These are phyloP conservation scores for Drosophila pseudotalamancana DNA, from an alignment of 2,888 invertebrate species.

Conservation along the genomic window DNA sequence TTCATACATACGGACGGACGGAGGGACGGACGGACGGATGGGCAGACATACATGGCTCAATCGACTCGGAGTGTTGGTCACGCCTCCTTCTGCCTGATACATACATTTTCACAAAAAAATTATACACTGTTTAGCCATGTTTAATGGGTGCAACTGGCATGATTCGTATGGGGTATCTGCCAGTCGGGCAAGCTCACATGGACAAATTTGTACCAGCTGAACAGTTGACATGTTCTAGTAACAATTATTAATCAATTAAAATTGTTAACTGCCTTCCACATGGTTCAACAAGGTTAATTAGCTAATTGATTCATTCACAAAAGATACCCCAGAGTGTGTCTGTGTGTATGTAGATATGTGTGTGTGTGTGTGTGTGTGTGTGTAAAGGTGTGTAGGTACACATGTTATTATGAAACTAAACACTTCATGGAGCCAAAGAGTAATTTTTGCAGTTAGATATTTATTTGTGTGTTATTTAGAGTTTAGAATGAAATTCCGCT, in stretches of 20 bases:
- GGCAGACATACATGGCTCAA: too few relatives aligned
- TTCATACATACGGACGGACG: too few relatives aligned
- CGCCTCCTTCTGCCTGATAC: too few relatives aligned
- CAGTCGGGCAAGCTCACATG: neutral
- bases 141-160: too few relatives aligned
- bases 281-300: constrained; percentile 34
- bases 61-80: too few relatives aligned
- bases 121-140: too few relatives aligned
- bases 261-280: constrained; percentile 11
- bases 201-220: neutral
- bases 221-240: neutral
- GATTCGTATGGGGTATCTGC: neutral
- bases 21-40: too few relatives aligned
- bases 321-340: neutral
- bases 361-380: neutral
- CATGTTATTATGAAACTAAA: neutral
- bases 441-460: constrained; percentile 43
- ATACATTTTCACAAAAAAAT: too few relatives aligned
- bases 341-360: neutral
- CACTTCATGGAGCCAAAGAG: neutral
- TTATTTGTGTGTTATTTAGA: constrained; percentile 67
- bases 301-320: constrained; percentile 37
- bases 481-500: constrained; percentile 73
- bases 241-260: constrained; percentile 37
- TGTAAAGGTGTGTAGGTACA: neutral